phyloP scores from a whole-genome alignment of 2,888 invertebrate genomes.

The Oeneis ivallda region DNA sequence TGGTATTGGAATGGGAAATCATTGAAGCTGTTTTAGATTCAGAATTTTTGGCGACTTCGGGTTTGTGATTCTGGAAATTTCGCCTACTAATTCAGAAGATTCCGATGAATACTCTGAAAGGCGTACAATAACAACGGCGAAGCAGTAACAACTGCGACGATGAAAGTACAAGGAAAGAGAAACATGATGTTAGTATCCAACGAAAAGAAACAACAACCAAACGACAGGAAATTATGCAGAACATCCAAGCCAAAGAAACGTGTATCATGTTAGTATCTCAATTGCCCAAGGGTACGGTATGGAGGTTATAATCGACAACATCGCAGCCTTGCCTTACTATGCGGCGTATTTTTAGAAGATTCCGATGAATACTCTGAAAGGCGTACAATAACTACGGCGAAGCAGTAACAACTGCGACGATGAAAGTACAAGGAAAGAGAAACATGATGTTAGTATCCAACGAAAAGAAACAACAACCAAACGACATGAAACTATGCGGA shows the following conservation, averaged over 20 bases:
- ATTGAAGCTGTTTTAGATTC: constrained; percentile 92
- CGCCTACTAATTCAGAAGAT: constrained; percentile 98
- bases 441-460: too few relatives aligned
- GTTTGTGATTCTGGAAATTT: constrained; percentile 97
- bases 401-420: constrained; percentile 93
- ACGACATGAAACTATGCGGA: too few relatives aligned
- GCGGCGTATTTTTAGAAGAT: constrained; percentile 97
- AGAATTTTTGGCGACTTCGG: constrained; percentile 99
- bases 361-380: constrained; percentile 95
- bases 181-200: too few relatives aligned
- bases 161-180: constrained; percentile 95
- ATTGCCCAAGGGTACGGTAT: constrained; percentile 95
- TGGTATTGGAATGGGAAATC: constrained; percentile 98
- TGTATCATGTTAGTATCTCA: constrained; percentile 96
- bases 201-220: too few relatives aligned
- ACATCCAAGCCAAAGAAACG: too few relatives aligned
- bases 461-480: too few relatives aligned
- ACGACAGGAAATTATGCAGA: too few relatives aligned
- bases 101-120: constrained; percentile 95
- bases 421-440: constrained; percentile 95
- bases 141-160: constrained; percentile 93
- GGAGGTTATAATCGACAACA: constrained; percentile 96
- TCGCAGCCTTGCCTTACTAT: constrained; percentile 93
- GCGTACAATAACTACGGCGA: constrained; percentile 94
- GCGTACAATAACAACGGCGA: constrained; percentile 94